Conservation (phyloP, 2,113 vertebrate species). For the Merops nubicus region DNA sequence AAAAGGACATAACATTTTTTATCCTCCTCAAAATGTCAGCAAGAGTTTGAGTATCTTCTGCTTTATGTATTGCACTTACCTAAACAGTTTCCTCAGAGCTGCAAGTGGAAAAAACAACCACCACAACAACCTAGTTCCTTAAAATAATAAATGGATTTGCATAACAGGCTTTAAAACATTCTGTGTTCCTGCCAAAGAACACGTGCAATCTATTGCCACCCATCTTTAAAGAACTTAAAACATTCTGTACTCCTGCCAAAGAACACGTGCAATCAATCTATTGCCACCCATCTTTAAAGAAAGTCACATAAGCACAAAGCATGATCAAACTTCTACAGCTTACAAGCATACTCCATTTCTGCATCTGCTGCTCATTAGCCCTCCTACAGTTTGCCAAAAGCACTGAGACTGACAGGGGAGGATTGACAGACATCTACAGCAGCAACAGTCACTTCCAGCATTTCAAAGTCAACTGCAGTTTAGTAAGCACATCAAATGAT, state of each 20-base stretch:
- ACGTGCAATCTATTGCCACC: background rate
- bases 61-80: background rate
- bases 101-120: background rate
- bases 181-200: background rate
- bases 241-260: background rate
- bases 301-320: background rate
- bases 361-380: background rate
- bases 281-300: background rate
- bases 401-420: background rate
- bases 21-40: background rate
- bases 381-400: background rate
- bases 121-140: background rate
- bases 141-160: background rate
- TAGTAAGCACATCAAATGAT: background rate
- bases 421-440: background rate
- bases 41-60: background rate
- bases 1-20: background rate
- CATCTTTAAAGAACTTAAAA: background rate
- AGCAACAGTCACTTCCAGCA: background rate
- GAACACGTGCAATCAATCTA: background rate
- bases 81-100: background rate
- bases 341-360: background rate
- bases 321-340: background rate
- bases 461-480: background rate
- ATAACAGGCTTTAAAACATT: background rate